Conservation (phyloP, 2,797 vertebrate species). For the Telmatherina bonti region DNA sequence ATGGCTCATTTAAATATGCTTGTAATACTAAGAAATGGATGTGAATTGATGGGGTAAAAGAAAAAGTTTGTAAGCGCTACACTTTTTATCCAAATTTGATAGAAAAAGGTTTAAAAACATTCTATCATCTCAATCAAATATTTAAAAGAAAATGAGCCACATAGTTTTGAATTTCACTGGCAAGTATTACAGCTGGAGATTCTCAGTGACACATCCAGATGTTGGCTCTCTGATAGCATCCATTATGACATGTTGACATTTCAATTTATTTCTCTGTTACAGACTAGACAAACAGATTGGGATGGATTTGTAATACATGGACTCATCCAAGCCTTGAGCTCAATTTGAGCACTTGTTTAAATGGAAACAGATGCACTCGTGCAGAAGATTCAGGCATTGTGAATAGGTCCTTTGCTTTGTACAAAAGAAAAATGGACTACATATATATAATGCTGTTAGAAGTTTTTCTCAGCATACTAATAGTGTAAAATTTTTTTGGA, state of each 20-base stretch:
- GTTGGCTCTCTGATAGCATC: constrained; percentile 51
- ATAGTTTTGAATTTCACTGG: constrained; percentile 33
- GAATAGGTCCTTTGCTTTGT: not conserved
- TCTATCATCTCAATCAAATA: constrained; percentile 48
- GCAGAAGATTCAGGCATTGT: constrained; percentile 17
- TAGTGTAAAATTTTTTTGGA: not conserved
- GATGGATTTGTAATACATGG: constrained; percentile 34
- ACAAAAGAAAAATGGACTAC: no score
- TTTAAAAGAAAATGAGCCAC: constrained; percentile 31
- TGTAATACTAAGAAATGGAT: constrained; percentile 59
- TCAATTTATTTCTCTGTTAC: constrained; percentile 67
- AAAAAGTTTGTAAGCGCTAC: constrained; percentile 15
- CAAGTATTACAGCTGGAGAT: constrained; percentile 33
- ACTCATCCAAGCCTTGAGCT: constrained; percentile 31
- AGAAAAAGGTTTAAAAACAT: not conserved
- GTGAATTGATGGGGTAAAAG: constrained; percentile 51
- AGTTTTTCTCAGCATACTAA: not conserved
- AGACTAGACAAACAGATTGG: constrained; percentile 42
- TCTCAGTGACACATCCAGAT: constrained; percentile 32
- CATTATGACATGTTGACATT: constrained; percentile 63
- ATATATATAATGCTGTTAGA: not conserved
- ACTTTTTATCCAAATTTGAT: constrained; percentile 23
- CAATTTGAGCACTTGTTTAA: constrained; percentile 6
- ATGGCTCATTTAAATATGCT: constrained; percentile 33
- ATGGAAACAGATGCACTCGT: constrained; percentile 4